A percentile compares a stretch with the other conserved stretches of the same genome.
phyloP scores from a whole-genome alignment of 1,140 invertebrate genomes.

The Aleiodes sp. region DNA sequence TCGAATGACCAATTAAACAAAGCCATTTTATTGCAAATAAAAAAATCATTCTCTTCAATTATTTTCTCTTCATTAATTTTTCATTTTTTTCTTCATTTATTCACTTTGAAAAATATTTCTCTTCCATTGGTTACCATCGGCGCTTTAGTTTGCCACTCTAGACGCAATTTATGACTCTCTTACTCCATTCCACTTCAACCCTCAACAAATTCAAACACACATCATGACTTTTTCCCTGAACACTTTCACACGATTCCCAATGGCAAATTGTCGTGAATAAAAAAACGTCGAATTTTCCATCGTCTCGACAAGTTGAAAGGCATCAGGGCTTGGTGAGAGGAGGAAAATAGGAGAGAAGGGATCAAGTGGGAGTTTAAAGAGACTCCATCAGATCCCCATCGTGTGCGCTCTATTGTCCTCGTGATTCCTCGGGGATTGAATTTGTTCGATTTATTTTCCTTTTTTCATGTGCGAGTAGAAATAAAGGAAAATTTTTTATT shows the following conservation, averaged over 20 bases:
- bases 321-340: too few species aligned
- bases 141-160: conserved; percentile 34
- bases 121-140: conserved; percentile 28
- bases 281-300: conserved; percentile 33
- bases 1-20: too few species aligned
- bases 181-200: too few species aligned
- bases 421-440: background rate
- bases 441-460: background rate
- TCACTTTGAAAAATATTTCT: background rate
- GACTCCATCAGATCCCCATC: conserved; percentile 15
- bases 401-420: conserved; percentile 18
- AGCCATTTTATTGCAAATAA: too few species aligned
- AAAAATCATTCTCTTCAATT: conserved; percentile 7
- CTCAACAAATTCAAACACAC: background rate
- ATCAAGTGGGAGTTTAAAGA: background rate
- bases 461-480: background rate
- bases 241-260: background rate
- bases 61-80: conserved; percentile 5
- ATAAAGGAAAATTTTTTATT: background rate
- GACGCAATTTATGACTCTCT: conserved; percentile 38
- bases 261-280: conserved; percentile 39
- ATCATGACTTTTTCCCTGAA: background rate
- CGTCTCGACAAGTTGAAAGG: background rate
- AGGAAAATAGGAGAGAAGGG: background rate
- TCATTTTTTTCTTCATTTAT: conserved; percentile 7